Evolutionary conservation across 1,140 invertebrate genomes (phyloP).

Genomic region (Pristionchus pacificus): DNA sequence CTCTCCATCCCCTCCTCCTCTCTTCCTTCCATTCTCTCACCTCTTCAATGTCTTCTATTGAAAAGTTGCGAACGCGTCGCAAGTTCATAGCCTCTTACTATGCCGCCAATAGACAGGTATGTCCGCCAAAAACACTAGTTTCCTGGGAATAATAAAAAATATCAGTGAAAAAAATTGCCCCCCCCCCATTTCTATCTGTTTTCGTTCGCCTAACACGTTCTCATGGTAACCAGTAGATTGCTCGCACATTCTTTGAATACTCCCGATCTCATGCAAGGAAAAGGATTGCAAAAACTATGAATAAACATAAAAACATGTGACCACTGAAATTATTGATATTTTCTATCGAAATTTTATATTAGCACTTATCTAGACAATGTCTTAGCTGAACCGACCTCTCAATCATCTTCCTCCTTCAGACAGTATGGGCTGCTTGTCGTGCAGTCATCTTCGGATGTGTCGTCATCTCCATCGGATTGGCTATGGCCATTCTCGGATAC

Average conservation of each 20-base stretch:
- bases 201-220: not conserved
- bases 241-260: too few relatives aligned
- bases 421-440: conserved; percentile 51
- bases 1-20: not conserved
- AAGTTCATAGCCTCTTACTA: conserved; percentile 38
- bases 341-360: too few relatives aligned
- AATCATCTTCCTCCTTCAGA: conserved; percentile 38
- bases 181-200: too few relatives aligned
- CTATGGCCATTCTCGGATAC: conserved; percentile 55
- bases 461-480: conserved; percentile 46
- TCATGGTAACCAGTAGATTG: too few relatives aligned
- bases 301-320: too few relatives aligned
- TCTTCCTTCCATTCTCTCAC: not conserved
- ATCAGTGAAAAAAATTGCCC: too few relatives aligned
- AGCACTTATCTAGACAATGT: not conserved
- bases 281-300: too few relatives aligned
- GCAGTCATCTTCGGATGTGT: conserved; percentile 47
- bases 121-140: too few relatives aligned
- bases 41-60: not conserved
- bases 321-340: too few relatives aligned
- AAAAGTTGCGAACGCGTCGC: not conserved
- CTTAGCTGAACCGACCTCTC: not conserved
- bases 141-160: conserved; percentile 12
- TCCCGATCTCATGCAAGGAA: too few relatives aligned
- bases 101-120: conserved; percentile 32